Percentiles rank a stretch among this genome's conserved stretches.
Evolutionary conservation across 2,888 invertebrate species (phyloP).

Genomic region (Zygaena filipendulae): DNA sequence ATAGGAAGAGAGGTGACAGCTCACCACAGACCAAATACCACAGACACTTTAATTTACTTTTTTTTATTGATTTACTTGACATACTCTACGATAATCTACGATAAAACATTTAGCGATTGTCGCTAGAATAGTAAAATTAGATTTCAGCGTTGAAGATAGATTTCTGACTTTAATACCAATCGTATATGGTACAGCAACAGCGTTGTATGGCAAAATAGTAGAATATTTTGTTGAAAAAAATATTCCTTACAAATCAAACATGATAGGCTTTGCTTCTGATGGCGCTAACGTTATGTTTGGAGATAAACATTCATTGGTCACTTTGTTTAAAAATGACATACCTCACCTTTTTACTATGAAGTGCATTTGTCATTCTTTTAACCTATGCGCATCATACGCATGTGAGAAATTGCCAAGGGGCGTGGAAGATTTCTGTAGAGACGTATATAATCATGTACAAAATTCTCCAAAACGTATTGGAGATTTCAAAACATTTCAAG

Average conservation of each 20-base stretch:
- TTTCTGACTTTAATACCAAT: constrained; percentile 19
- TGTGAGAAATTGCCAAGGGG: constrained; percentile 10
- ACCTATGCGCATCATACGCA: constrained; percentile 8
- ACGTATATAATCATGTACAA: constrained; percentile 17
- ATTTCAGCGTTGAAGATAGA: constrained; percentile 17
- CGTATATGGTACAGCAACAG: constrained; percentile 15
- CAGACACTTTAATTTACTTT: no score
- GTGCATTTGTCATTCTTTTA: constrained; percentile 18
- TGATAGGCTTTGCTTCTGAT: constrained; percentile 16
- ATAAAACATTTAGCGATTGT: constrained; percentile 16
- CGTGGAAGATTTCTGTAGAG: constrained; percentile 15
- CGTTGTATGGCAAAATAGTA: constrained; percentile 11
- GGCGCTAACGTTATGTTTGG: constrained; percentile 13
- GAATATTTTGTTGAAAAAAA: constrained; percentile 16
- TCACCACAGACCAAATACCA: no score
- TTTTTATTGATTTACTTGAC: no score
- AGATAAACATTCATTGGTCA: constrained; percentile 12
- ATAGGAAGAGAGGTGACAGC: no score
- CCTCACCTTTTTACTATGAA: constrained; percentile 16
- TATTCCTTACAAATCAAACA: constrained; percentile 17
- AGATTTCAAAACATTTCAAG: constrained; percentile 14
- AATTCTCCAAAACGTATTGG: constrained; percentile 16
- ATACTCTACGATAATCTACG: no score
- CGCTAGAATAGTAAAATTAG: constrained; percentile 10
- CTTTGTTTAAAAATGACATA: constrained; percentile 12